A percentile compares a stretch with the other conserved stretches of the same genome.
These are phyloP conservation scores for Semicossyphus pulcher DNA, from an alignment of 2,113 vertebrate species.

Conservation along the genomic window DNA sequence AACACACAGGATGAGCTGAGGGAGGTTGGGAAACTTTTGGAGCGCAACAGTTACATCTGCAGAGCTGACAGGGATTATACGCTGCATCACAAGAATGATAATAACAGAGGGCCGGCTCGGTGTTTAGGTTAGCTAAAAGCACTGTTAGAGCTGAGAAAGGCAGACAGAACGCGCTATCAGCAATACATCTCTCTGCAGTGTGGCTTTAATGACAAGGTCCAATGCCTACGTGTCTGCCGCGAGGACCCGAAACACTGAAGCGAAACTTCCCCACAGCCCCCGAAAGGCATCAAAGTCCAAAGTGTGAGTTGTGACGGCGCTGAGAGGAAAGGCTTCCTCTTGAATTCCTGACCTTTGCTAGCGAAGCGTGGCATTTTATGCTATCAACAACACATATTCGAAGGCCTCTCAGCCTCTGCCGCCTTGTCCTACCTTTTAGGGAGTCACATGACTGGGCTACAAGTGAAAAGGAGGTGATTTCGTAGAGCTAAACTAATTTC, in stretches of 20 bases:
- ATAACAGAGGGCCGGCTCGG: conserved; percentile 50
- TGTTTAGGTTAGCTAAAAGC: conserved; percentile 19
- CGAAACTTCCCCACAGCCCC: conserved; percentile 13
- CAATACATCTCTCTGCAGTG: conserved; percentile 18
- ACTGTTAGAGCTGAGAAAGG: conserved; percentile 12
- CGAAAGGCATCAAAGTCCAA: conserved; percentile 51
- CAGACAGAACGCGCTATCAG: conserved; percentile 39
- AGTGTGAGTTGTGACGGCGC: conserved; percentile 13
- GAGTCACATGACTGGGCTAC: conserved; percentile 24
- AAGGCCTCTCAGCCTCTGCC: background rate
- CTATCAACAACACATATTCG: conserved; percentile 18
- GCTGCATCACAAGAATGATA: conserved; percentile 60
- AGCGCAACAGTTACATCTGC: conserved; percentile 14
- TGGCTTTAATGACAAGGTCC: conserved; percentile 59
- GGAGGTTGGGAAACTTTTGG: conserved; percentile 7
- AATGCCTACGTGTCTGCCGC: conserved; percentile 37
- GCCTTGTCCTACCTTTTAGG: background rate
- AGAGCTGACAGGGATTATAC: conserved; percentile 33
- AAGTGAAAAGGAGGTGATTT: conserved; percentile 7
- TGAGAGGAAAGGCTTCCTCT: conserved; percentile 10
- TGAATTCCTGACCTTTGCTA: conserved; percentile 36
- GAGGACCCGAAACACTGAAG: conserved; percentile 17
- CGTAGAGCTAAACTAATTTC: background rate
- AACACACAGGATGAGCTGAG: conserved; percentile 3
- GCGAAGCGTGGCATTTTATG: conserved; percentile 11